Evolutionary conservation across 2,888 invertebrate species (phyloP).

Genomic region (Phrixothrix hirtus): DNA sequence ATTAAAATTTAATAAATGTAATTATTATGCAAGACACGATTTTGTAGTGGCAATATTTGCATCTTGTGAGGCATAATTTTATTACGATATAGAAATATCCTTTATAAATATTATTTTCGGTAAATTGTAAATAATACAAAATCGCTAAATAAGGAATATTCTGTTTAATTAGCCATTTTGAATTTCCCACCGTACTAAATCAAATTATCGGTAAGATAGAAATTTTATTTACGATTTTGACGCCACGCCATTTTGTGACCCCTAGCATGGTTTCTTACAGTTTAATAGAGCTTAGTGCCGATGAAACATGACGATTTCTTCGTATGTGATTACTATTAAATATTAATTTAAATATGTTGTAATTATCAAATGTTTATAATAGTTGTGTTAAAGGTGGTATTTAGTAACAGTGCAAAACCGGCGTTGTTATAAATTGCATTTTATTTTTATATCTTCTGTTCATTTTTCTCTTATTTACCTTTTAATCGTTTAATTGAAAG

Average conservation of each 20-base stretch:
- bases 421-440: conserved; percentile 15
- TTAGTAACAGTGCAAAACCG: conserved; percentile 11
- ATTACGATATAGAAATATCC: too few relatives aligned
- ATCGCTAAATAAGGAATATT: too few relatives aligned
- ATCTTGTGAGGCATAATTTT: too few relatives aligned
- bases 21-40: too few relatives aligned
- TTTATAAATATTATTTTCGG: not conserved
- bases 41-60: too few relatives aligned
- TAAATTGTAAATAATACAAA: too few relatives aligned
- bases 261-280: conserved; percentile 20
- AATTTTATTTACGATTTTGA: conserved; percentile 33
- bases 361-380: not conserved
- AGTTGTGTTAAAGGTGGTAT: conserved; percentile 1
- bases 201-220: not conserved
- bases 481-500: conserved; percentile 4
- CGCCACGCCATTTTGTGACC: conserved; percentile 49
- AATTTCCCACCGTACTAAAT: conserved; percentile 9
- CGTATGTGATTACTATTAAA: not conserved
- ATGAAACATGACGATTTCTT: conserved; percentile 8
- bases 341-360: not conserved
- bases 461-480: conserved; percentile 7
- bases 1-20: too few relatives aligned
- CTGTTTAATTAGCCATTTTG: too few relatives aligned
- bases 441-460: conserved; percentile 6
- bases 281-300: conserved; percentile 11